Conservation (phyloP, 2,888 invertebrate genomes). For the Tortrix viridana region DNA sequence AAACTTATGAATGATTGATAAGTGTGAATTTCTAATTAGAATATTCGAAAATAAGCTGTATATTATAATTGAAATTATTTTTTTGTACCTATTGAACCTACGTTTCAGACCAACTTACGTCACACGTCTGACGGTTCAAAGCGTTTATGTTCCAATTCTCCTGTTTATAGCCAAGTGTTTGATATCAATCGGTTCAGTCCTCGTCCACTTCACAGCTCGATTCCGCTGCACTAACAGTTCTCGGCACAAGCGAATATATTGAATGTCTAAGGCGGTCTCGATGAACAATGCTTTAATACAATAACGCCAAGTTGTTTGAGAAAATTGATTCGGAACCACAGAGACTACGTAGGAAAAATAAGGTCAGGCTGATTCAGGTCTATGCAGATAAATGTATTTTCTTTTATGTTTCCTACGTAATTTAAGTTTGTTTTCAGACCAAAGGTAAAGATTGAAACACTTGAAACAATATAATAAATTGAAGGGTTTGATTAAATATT, state of each 20-base stretch:
- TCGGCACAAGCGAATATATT: constrained; percentile 6
- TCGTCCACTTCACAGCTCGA: constrained; percentile 7
- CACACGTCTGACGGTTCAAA: not conserved
- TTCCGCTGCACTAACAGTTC: constrained; percentile 9
- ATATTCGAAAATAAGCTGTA: too few relatives aligned
- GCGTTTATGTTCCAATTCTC: not conserved
- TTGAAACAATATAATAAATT: too few relatives aligned
- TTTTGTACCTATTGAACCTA: not conserved
- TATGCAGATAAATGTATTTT: too few relatives aligned
- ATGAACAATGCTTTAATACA: not conserved
- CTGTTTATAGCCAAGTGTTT: constrained; percentile 7
- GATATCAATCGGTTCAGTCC: not conserved
- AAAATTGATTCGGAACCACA: not conserved
- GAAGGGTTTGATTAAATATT: too few relatives aligned
- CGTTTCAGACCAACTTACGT: not conserved
- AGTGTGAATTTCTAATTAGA: too few relatives aligned
- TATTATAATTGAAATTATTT: too few relatives aligned
- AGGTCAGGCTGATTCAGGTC: too few relatives aligned
- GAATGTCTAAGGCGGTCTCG: not conserved
- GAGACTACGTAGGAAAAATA: too few relatives aligned
- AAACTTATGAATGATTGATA: too few relatives aligned
- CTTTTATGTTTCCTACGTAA: too few relatives aligned
- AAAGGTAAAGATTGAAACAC: too few relatives aligned
- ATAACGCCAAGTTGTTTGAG: not conserved
- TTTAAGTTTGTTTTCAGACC: too few relatives aligned